Conservation (phyloP, 2,113 vertebrate genomes). For the Mormyrus iriodes region DNA sequence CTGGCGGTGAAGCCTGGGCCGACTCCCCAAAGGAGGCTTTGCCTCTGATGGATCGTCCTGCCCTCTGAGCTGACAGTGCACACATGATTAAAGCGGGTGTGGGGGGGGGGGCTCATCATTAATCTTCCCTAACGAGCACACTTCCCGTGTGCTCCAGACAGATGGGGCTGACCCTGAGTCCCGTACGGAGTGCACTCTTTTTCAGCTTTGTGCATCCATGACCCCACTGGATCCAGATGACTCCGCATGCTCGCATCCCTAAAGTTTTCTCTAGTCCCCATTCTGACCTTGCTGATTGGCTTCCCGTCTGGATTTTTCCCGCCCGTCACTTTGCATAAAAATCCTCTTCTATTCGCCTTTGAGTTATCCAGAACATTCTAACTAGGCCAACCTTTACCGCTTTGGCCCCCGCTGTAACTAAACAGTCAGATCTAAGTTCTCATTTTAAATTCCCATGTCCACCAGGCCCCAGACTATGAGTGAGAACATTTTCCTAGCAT, state of each 20-base stretch:
- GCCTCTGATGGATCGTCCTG: conserved; percentile 58
- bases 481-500: background rate
- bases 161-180: conserved; percentile 49
- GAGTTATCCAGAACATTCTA: background rate
- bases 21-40: conserved; percentile 32
- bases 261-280: background rate
- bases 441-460: background rate
- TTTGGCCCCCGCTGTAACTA: background rate
- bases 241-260: background rate
- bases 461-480: background rate
- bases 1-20: conserved; percentile 29
- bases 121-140: conserved; percentile 66
- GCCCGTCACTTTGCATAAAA: background rate
- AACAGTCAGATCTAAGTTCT: background rate
- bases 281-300: background rate
- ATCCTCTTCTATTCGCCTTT: background rate
- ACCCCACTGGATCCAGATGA: background rate
- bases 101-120: conserved; percentile 55
- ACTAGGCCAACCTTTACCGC: background rate
- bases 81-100: conserved; percentile 66
- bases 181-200: background rate
- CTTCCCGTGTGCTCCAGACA: conserved; percentile 42
- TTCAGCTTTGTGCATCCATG: background rate
- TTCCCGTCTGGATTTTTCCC: background rate
- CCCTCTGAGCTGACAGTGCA: conserved; percentile 49